phyloP scores from a whole-genome alignment of 2,888 invertebrate species.

The Trisateles emortualis region DNA sequence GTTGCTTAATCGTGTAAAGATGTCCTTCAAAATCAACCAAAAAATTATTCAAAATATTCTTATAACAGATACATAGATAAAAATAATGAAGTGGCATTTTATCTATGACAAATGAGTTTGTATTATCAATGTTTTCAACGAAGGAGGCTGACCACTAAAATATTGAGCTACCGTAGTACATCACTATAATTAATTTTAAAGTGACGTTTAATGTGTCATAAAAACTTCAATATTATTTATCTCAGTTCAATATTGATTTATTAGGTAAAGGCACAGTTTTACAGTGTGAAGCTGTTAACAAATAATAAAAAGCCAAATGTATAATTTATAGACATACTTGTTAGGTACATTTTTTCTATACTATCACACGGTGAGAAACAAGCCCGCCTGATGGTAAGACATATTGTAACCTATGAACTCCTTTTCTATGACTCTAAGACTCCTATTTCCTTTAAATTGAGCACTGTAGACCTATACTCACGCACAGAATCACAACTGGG shows the following conservation, averaged over 20 bases:
- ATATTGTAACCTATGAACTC: too few species aligned
- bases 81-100: constrained; percentile 56
- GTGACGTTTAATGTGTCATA: constrained; percentile 26
- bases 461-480: too few species aligned
- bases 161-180: constrained; percentile 46
- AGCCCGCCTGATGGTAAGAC: too few species aligned
- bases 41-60: constrained; percentile 25
- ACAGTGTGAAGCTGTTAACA: too few species aligned
- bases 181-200: constrained; percentile 28
- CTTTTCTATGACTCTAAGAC: too few species aligned
- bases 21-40: constrained; percentile 19
- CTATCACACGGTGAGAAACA: too few species aligned
- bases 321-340: too few species aligned
- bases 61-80: constrained; percentile 42
- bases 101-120: constrained; percentile 72
- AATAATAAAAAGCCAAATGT: too few species aligned
- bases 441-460: too few species aligned
- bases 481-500: too few species aligned
- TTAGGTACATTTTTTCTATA: too few species aligned
- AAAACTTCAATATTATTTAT: constrained; percentile 5
- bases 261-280: too few species aligned
- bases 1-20: neutral
- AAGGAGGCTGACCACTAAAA: constrained; percentile 45
- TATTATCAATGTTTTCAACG: constrained; percentile 53
- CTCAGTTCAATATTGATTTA: neutral